These are phyloP conservation scores for Coluber constrictor DNA, from an alignment of 2,797 vertebrate genomes.

Conservation along the genomic window DNA sequence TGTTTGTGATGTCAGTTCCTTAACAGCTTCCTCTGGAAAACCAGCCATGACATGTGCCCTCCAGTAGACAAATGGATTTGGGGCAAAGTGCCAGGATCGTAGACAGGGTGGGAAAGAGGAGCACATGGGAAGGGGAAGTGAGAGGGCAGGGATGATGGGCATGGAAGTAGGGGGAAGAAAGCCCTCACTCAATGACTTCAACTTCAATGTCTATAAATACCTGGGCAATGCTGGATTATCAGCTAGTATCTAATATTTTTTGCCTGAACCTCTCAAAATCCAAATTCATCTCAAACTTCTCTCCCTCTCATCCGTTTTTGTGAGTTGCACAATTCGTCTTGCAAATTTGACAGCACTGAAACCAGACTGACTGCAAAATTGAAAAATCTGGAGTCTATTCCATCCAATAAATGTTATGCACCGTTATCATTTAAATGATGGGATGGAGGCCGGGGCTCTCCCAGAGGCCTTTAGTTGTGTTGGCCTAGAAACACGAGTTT, in stretches of 20 bases:
- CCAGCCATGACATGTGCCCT: too few species aligned
- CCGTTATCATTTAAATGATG: not conserved
- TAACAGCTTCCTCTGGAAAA: too few species aligned
- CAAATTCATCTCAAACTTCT: slow-evolving; percentile 5
- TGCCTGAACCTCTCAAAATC: not conserved
- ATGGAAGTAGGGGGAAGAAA: too few species aligned
- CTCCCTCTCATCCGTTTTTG: not conserved
- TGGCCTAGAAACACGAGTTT: slow-evolving; percentile 1
- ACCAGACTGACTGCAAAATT: not conserved
- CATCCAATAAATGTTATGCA: not conserved
- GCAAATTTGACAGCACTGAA: slow-evolving; percentile 24
- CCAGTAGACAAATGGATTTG: too few species aligned
- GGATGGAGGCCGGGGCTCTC: not conserved
- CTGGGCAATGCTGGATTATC: too few species aligned
- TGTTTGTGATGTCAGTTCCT: too few species aligned
- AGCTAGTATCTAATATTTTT: not conserved
- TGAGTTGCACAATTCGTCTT: slow-evolving; percentile 1
- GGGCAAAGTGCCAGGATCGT: too few species aligned
- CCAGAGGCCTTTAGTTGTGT: not conserved
- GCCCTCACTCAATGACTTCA: too few species aligned
- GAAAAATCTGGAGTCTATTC: not conserved
- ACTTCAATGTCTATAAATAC: too few species aligned
- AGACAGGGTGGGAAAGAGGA: too few species aligned
- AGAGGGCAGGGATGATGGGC: too few species aligned
- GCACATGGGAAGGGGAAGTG: too few species aligned